Percentiles rank a stretch among this genome's conserved stretches.
Evolutionary conservation across 2,888 invertebrate species (phyloP).

Genomic region (Actias luna): DNA sequence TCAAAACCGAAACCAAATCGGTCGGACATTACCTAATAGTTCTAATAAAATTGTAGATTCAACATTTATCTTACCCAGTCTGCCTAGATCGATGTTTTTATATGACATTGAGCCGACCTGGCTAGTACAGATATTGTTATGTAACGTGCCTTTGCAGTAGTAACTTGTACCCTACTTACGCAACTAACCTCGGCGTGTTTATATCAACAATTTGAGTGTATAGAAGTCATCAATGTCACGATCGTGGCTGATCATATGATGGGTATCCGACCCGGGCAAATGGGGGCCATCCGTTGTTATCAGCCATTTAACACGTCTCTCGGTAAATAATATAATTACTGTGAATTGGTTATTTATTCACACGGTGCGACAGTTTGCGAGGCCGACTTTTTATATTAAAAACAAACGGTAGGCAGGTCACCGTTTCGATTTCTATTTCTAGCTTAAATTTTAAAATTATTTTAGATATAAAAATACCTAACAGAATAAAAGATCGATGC

Average conservation of each 20-base stretch:
- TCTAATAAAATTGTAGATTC: no score
- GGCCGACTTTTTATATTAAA: constrained; percentile 27
- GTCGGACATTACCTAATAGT: no score
- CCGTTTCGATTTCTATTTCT: background rate
- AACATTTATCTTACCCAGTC: no score
- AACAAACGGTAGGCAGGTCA: background rate
- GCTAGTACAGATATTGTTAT: constrained; percentile 52
- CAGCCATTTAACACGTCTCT: constrained; percentile 36
- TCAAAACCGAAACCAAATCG: no score
- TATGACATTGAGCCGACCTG: no score
- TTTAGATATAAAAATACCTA: no score
- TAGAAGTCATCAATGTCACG: constrained; percentile 67
- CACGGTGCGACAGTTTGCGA: constrained; percentile 34
- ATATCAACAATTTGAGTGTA: constrained; percentile 46
- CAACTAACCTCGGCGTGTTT: constrained; percentile 43
- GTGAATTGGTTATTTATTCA: constrained; percentile 33
- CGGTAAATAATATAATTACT: constrained; percentile 30
- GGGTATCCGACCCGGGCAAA: constrained; percentile 54
- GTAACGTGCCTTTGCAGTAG: constrained; percentile 48
- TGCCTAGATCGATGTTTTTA: no score
- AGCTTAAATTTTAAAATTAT: no score
- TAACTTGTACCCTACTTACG: constrained; percentile 40
- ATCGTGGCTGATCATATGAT: constrained; percentile 54
- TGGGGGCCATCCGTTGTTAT: constrained; percentile 43
- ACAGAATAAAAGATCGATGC: no score